phyloP scores from a whole-genome alignment of 1,140 invertebrate species.

The Drosophila santomea region DNA sequence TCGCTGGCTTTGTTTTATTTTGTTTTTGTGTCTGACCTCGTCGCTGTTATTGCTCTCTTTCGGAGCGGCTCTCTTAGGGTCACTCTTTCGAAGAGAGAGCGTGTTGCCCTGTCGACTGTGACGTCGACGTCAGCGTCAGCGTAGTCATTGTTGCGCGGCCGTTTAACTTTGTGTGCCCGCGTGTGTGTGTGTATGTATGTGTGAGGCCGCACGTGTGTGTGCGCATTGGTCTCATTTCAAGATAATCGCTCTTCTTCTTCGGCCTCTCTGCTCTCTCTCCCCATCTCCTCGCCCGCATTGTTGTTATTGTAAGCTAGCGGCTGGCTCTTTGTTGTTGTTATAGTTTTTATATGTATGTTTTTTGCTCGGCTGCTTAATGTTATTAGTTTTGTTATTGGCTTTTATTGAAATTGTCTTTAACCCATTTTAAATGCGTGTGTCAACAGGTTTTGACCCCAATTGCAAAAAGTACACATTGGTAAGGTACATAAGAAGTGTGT shows the following conservation, averaged over 20 bases:
- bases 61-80: not conserved
- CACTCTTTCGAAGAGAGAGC: slow-evolving; percentile 35
- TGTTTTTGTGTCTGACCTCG: slow-evolving; percentile 71
- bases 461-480: slow-evolving; percentile 20
- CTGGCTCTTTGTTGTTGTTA: slow-evolving; percentile 53
- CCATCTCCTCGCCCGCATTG: slow-evolving; percentile 3
- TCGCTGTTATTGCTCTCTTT: slow-evolving; percentile 50
- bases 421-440: slow-evolving; percentile 65
- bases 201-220: slow-evolving; percentile 25
- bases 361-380: slow-evolving; percentile 65
- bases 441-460: slow-evolving; percentile 80
- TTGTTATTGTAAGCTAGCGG: slow-evolving; percentile 78
- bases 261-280: not conserved
- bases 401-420: slow-evolving; percentile 70
- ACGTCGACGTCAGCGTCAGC: slow-evolving; percentile 25
- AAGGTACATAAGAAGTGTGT: not conserved
- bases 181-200: slow-evolving; percentile 31
- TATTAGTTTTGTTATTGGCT: slow-evolving; percentile 61
- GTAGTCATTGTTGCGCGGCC: slow-evolving; percentile 78
- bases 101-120: slow-evolving; percentile 68
- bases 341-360: slow-evolving; percentile 34
- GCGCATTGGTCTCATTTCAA: slow-evolving; percentile 79
- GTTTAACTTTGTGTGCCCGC: slow-evolving; percentile 65
- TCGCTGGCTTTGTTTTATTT: slow-evolving; percentile 62
- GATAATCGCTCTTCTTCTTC: slow-evolving; percentile 62